Conservation (phyloP, 2,888 invertebrate species). For the Aspidapion aeneum region DNA sequence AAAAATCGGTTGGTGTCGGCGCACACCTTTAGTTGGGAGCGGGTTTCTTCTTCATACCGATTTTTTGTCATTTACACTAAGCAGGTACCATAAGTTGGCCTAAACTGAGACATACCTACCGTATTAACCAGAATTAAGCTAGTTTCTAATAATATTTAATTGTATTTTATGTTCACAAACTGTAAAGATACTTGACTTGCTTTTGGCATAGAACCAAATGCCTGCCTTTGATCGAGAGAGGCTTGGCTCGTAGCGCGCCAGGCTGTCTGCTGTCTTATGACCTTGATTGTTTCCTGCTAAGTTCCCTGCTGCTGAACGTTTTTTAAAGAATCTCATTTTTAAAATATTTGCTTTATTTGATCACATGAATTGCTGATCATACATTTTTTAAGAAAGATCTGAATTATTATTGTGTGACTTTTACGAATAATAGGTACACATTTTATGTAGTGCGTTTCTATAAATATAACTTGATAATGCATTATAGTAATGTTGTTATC, state of each 20-base stretch:
- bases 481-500: background rate
- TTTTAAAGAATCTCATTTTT: background rate
- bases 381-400: background rate
- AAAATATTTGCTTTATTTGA: background rate
- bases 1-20: no score
- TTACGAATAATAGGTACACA: no score
- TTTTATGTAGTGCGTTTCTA: no score
- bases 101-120: no score
- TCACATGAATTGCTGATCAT: background rate
- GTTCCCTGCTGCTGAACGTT: background rate
- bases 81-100: no score
- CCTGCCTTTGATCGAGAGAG: constrained; percentile 12
- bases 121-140: no score
- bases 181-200: no score
- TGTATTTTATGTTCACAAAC: background rate
- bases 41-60: no score
- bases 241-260: constrained; percentile 19
- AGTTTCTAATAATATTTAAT: no score
- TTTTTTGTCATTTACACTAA: no score
- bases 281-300: constrained; percentile 19
- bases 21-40: no score
- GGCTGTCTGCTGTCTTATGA: constrained; percentile 24
- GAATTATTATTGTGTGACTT: no score
- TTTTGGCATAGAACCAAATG: constrained; percentile 4
- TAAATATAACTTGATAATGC: background rate